Base-by-base conservation (phyloP, 2,888 invertebrate species). In the Toxonevra muliebris region DNA sequence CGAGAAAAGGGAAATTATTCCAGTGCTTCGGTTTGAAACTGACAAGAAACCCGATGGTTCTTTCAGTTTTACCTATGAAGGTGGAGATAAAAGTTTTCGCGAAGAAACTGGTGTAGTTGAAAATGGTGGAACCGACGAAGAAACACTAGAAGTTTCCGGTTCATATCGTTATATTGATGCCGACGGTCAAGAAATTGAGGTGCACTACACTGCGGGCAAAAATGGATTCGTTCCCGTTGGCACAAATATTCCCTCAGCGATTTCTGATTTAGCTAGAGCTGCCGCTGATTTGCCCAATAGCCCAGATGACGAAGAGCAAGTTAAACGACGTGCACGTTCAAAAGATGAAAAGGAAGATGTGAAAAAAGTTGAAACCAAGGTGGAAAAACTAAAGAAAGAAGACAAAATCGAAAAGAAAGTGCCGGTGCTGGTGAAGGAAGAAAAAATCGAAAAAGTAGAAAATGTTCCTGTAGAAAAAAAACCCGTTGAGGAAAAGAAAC, bases 221-320 rank as follows among this genome's bases (percentile, higher is more conserved):
- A 82, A 84, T 69, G 84, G 84, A 43, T 84, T 84, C 43, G 82
- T 85, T n/a, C 84, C 84, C 68, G 55, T 76, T 1, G 84, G 84
- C 43, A 84, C 78, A 3, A 76, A 76, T 45, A 84, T 84, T 69
- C 76, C 74, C 2, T 60, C 69, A 30, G 80, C 81, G 69, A 84
- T 85, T 58, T 71, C 81, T 2, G 76, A 71, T 1, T 48, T 73
- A 40, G 84, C 85, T 60, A 77, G 74, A 69, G 77, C 80, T 8
- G 84, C 83, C 13, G 81, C 79, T 15, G 77, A 79, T 69, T 70
- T 80, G 59, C 84, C 83, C n/a, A 68, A 74, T 1, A 1, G 1
- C 5, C 40, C 11, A 4, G 62, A 65, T 12, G 63, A 69, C n/a
- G 67, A 69, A 1, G 67, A 68, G 30, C 66, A 68, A 42, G 2